Conservation (phyloP, 2,888 invertebrate genomes). For the Torymus tubicola region DNA sequence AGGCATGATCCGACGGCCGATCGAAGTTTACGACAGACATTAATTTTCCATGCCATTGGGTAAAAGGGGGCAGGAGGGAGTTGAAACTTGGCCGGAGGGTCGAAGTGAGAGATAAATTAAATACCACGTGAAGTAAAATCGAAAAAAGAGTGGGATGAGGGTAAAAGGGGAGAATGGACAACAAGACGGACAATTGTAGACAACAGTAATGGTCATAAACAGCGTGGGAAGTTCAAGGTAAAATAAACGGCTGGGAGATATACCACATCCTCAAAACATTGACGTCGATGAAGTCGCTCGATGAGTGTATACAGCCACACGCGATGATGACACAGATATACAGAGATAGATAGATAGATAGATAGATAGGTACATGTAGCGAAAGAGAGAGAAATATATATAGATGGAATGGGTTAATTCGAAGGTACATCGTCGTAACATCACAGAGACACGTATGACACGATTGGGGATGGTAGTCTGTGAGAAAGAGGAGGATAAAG, state of each 20-base stretch:
- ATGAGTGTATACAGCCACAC: neutral
- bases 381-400: too few species aligned
- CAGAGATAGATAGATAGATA: slow-evolving; percentile 9
- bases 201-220: neutral
- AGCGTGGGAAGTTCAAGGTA: slow-evolving; percentile 34
- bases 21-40: slow-evolving; percentile 23
- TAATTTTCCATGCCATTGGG: slow-evolving; percentile 1
- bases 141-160: slow-evolving; percentile 22
- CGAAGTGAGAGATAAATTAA: slow-evolving; percentile 22
- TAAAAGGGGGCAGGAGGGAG: too few species aligned
- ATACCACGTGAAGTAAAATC: neutral
- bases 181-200: too few species aligned
- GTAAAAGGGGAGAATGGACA: slow-evolving; percentile 9
- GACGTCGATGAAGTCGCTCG: slow-evolving; percentile 36
- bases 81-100: neutral
- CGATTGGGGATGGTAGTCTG: too few species aligned
- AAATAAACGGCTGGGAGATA: slow-evolving; percentile 23
- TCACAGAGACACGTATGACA: too few species aligned
- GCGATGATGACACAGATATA: slow-evolving; percentile 9
- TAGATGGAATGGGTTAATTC: too few species aligned
- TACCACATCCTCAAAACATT: slow-evolving; percentile 48
- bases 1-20: neutral
- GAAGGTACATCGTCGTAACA: too few species aligned
- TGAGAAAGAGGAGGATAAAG: too few species aligned
- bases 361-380: too few species aligned